phyloP scores from a whole-genome alignment of 2,797 vertebrate species.

The Rhyacichthys aspro region DNA sequence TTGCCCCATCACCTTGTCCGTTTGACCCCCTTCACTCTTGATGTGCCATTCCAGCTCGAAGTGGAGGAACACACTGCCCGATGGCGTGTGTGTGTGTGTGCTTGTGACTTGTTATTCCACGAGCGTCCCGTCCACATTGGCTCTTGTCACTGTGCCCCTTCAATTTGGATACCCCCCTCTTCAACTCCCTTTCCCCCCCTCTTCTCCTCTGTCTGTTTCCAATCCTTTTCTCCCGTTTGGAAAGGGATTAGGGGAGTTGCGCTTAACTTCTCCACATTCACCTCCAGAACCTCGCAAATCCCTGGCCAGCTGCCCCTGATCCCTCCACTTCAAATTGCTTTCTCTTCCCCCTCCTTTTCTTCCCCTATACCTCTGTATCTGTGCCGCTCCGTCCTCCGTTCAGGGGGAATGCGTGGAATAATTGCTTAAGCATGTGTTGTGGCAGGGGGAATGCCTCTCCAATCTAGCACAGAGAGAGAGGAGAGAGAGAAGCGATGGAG shows the following conservation, averaged over 20 bases:
- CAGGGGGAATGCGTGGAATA: slow-evolving; percentile 72
- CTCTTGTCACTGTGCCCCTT: slow-evolving; percentile 64
- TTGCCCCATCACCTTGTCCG: slow-evolving; percentile 28
- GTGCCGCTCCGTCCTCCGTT: slow-evolving; percentile 58
- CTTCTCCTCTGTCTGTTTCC: slow-evolving; percentile 43
- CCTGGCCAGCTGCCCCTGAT: slow-evolving; percentile 73
- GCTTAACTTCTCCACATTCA: slow-evolving; percentile 73
- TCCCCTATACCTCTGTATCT: slow-evolving; percentile 27
- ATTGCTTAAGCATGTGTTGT: slow-evolving; percentile 80
- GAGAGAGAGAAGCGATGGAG: no score
- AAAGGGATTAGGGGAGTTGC: slow-evolving; percentile 75
- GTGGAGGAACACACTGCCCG: not conserved
- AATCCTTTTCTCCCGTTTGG: slow-evolving; percentile 56
- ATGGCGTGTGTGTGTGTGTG: slow-evolving; percentile 14
- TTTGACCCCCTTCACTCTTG: slow-evolving; percentile 41
- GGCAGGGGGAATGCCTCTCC: slow-evolving; percentile 63
- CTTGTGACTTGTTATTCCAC: slow-evolving; percentile 59
- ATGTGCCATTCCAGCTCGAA: slow-evolving; percentile 41
- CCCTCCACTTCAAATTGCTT: slow-evolving; percentile 62
- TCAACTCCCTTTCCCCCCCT: slow-evolving; percentile 28
- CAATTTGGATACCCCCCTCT: slow-evolving; percentile 26
- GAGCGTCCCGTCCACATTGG: slow-evolving; percentile 44
- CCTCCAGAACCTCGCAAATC: slow-evolving; percentile 70
- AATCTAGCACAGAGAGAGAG: slow-evolving; percentile 38
- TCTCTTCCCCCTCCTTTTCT: slow-evolving; percentile 31